Evolutionary conservation across 2,888 invertebrate genomes (phyloP).

Genomic region (Microplitis deprimator): DNA sequence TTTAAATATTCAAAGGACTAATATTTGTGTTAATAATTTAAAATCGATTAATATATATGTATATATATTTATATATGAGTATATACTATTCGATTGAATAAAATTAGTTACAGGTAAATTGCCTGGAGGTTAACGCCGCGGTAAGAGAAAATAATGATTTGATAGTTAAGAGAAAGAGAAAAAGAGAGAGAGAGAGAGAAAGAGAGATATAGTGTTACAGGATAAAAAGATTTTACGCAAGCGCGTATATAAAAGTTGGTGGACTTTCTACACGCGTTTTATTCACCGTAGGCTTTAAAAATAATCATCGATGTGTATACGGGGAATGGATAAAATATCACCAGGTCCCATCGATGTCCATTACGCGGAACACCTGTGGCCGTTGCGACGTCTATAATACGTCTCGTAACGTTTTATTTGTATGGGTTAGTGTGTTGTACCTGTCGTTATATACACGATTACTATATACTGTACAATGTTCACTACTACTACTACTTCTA

Average conservation of each 20-base stretch:
- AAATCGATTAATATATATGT: no score
- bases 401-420: slow-evolving; percentile 8
- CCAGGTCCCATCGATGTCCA: slow-evolving; percentile 53
- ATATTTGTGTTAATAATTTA: no score
- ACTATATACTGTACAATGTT: background rate
- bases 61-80: no score
- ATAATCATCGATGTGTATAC: slow-evolving; percentile 49
- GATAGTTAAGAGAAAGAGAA: background rate
- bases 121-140: slow-evolving; percentile 8
- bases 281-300: slow-evolving; percentile 45
- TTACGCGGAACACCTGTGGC: slow-evolving; percentile 58
- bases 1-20: no score
- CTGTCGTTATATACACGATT: slow-evolving; percentile 3
- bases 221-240: slow-evolving; percentile 42
- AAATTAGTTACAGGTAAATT: slow-evolving; percentile 9
- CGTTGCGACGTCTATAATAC: slow-evolving; percentile 31
- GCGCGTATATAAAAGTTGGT: slow-evolving; percentile 36
- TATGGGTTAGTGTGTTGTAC: slow-evolving; percentile 8
- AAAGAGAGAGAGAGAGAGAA: slow-evolving; percentile 16
- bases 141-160: background rate
- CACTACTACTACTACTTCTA: background rate
- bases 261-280: slow-evolving; percentile 53
- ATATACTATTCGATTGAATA: background rate
- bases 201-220: slow-evolving; percentile 10
- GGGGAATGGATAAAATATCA: slow-evolving; percentile 57